A percentile compares a stretch with the other conserved stretches of the same genome.
Evolutionary conservation across 2,888 invertebrate genomes (phyloP).

Genomic region (Labia minor): DNA sequence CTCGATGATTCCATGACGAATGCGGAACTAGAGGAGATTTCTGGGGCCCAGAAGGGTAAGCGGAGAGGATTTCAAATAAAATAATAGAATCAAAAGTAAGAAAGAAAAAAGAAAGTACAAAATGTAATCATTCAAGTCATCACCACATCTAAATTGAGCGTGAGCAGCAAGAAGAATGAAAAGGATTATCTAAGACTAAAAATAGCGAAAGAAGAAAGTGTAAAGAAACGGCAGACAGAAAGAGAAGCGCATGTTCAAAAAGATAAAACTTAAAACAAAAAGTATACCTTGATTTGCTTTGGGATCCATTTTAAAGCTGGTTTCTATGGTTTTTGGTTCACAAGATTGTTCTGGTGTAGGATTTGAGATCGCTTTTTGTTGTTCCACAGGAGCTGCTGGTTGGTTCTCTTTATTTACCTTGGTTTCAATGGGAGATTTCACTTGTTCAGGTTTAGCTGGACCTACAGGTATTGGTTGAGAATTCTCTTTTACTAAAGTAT

Average conservation of each 20-base stretch:
- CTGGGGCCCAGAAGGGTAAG: slow-evolving; percentile 15
- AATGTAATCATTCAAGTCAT: slow-evolving; percentile 15
- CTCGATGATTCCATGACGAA: slow-evolving; percentile 13
- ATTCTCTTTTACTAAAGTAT: no score
- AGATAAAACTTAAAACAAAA: not conserved
- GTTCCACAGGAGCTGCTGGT: no score
- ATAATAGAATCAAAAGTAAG: not conserved
- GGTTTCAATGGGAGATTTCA: no score
- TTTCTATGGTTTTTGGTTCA: not conserved
- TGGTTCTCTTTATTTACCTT: no score
- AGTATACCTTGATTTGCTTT: not conserved
- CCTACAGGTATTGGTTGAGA: no score
- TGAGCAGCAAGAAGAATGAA: not conserved
- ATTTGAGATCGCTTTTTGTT: slow-evolving; percentile 1
- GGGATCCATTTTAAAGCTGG: not conserved
- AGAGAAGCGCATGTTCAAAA: not conserved
- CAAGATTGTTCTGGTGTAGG: not conserved
- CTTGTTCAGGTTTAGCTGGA: no score
- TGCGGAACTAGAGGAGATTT: slow-evolving; percentile 18
- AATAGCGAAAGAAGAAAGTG: not conserved
- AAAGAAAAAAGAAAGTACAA: slow-evolving; percentile 16
- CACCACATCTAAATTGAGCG: not conserved
- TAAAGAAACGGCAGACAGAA: not conserved
- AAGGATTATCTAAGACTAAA: not conserved
- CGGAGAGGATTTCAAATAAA: not conserved